Base-by-base conservation (phyloP, 2,113 vertebrate species). In the Oophaga pumilio region DNA sequence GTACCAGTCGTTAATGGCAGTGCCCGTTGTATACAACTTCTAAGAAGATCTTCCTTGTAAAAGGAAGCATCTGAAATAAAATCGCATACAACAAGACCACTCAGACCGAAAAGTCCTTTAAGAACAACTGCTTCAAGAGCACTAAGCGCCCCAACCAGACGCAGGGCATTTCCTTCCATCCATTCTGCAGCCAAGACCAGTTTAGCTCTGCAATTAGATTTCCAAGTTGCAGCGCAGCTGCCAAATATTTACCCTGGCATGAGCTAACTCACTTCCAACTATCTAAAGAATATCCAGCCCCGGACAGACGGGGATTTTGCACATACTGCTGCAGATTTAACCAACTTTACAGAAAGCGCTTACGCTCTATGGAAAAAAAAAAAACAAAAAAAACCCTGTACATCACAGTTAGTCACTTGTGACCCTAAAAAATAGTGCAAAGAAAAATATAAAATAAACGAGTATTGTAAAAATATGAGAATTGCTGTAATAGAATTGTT, bases 221-320 rank as follows among this genome's bases (percentile, higher is more conserved):
- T 82, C 60, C 57, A 68, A 66, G 60, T 24, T 33, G 20, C 80
- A 17, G 62, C 80, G 22, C 60, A 52, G 80, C 80, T 82, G 80
- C 80, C 60, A 82, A 68, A 66, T 82, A 82, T 52, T 82, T 82
- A 82, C 80, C 57, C 80, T 82, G 80, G 80, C 80, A 68, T 82
- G 80, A 82, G 80, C 62, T 24, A 50, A 52, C 60, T 11, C 60
- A 68, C 60, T 82, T 82, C 60, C 60, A 82, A 68, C 80, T 82
- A 82, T 82, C 80, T 50, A 17, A 82, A 50, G 60, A 82, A 82
- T 82, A 82, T 82, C 24, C 80, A 82, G 60, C 80, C 80, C 8
- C 43, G 60, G 80, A 82, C 59, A 82, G 79, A 64, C 60, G 8
- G 26, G 22, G 80, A 49, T 50, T 68, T 50, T 82, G 62, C 80